A percentile compares a stretch with the other conserved stretches of the same genome.
These are phyloP conservation scores for Odocoileus hemionus DNA, from an alignment of 2,113 vertebrate species.

Conservation along the genomic window DNA sequence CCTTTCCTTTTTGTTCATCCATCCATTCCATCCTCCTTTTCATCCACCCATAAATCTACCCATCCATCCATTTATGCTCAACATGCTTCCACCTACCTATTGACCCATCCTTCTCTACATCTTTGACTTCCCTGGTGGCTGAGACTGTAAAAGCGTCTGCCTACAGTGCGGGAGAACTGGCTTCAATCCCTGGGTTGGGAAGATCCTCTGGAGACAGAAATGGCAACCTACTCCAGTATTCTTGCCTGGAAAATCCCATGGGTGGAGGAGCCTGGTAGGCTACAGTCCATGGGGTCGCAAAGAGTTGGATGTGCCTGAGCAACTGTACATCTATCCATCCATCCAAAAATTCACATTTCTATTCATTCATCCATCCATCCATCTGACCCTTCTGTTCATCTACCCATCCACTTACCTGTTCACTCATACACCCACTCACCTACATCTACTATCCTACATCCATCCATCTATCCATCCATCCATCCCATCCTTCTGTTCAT, in stretches of 20 bases:
- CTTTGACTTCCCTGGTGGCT: no score
- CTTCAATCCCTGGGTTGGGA: no score
- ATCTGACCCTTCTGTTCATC: background rate
- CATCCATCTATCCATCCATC: background rate
- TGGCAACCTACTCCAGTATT: no score
- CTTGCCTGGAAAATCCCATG: no score
- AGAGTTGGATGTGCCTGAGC: no score
- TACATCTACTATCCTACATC: no score
- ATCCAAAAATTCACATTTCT: background rate
- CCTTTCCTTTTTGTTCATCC: background rate
- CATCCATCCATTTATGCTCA: background rate
- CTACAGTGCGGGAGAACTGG: no score
- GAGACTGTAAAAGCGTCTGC: no score
- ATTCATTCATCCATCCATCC: background rate
- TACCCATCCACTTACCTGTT: background rate
- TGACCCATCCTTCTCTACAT: background rate
- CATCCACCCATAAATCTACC: background rate
- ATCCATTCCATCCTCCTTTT: background rate
- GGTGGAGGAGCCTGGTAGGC: no score
- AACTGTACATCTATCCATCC: background rate
- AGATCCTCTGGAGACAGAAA: no score
- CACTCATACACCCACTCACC: background rate
- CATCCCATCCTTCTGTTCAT: no score
- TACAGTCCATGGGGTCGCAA: no score
- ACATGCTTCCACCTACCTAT: background rate